Base-by-base conservation (phyloP, 2,888 invertebrate genomes). In the Philopedon plagiatum region DNA sequence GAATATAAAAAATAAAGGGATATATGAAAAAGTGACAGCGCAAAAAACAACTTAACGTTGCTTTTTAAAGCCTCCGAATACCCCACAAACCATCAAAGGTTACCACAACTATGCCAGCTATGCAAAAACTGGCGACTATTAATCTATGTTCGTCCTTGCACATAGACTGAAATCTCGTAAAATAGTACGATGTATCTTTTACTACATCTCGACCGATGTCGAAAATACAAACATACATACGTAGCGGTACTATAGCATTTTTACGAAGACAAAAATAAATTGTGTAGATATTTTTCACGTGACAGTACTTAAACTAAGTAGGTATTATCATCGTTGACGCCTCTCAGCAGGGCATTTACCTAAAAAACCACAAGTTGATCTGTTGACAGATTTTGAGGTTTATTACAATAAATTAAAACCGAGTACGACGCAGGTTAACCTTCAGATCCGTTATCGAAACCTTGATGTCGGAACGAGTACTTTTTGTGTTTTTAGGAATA, bases 101-200 rank as follows among this genome's bases (percentile, higher is more conserved):
- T 11, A 34, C 2, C n/a, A 1, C 34, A 34, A 34, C 4, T 5
- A n/a, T n/a, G 15, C 15, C 0, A 7, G 39, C 37, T 21, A 57
- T 39, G 57, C 57, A 29, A 54, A 54, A 54, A 54, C 51, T 54
- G 9, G 5, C 39, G 13, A 37, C 37, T 39, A 23, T 54, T 32
- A 54, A 54, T 57, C 58, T 58, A 41, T 21, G 41, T 41, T 58
- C 9, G 58, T 58, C 58, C 58, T 41, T 41, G 58, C 37, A 23
- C 9, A 21, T 39, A 41, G 26, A 41, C 23, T 21, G 18, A 39
- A 57, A 39, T 13, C 57, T 37, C 39, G 39, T 41, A 58, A 58
- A 58, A 58, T 58, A 39, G 41, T 58, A 57, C 19, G 34, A n/a
- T 58, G 58, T 58, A 39, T 58, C 39, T 58, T 41, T 58, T 58